Conservation (phyloP, 2,797 vertebrate species). For the Melopsittacus undulatus region DNA sequence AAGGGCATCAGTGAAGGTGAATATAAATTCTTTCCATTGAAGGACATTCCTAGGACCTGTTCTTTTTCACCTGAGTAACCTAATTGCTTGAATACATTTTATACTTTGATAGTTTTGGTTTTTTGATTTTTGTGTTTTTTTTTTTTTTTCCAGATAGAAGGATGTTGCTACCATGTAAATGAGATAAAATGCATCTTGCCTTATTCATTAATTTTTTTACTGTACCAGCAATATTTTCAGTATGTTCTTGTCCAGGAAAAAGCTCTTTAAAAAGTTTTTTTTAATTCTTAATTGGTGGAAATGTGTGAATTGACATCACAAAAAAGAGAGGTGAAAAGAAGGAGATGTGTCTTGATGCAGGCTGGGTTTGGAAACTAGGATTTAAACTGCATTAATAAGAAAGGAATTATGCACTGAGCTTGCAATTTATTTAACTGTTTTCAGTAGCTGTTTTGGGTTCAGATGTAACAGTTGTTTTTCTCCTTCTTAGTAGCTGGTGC, state of each 20-base stretch:
- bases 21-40: not conserved
- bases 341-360: not conserved
- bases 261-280: not conserved
- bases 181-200: not conserved
- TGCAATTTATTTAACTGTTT: conserved; percentile 21
- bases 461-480: not conserved
- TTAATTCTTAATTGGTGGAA: not conserved
- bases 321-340: conserved; percentile 9
- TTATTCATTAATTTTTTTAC: not conserved
- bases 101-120: not conserved
- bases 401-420: not conserved
- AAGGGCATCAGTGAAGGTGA: not conserved
- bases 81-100: not conserved
- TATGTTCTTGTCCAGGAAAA: not conserved
- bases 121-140: no score
- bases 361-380: not conserved
- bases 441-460: not conserved
- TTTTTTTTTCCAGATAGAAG: not conserved
- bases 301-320: not conserved
- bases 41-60: not conserved
- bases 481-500: not conserved
- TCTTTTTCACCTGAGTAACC: not conserved
- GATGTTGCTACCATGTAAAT: not conserved
- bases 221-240: not conserved
- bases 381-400: conserved; percentile 15